Conservation (phyloP, 2,113 vertebrate species). For the Trematomus loennbergii region DNA sequence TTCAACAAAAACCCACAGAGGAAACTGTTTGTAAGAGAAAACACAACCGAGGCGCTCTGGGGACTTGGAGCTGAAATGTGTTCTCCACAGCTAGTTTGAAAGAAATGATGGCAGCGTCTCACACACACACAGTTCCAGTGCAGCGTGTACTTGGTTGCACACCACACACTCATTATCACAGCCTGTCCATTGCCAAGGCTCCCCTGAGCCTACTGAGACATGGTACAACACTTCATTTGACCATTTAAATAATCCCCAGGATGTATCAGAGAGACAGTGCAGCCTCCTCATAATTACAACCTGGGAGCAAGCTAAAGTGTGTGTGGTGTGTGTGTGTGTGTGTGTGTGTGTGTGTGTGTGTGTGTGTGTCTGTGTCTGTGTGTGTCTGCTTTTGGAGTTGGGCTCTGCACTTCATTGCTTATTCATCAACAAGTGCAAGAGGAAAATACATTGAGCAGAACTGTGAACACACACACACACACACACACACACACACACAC, state of each 20-base stretch:
- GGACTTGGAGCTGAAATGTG: conserved; percentile 2
- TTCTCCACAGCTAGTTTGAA: conserved; percentile 34
- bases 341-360: neutral
- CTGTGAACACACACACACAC: neutral
- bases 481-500: neutral
- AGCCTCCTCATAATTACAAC: conserved; percentile 49
- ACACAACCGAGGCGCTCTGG: neutral
- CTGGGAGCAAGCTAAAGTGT: conserved; percentile 33
- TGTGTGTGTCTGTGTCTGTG: neutral
- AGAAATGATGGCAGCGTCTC: conserved; percentile 37
- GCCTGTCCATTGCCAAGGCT: too few relatives aligned
- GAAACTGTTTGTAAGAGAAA: conserved; percentile 12
- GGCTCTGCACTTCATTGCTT: conserved; percentile 35
- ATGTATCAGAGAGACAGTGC: conserved; percentile 39
- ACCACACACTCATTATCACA: conserved; percentile 15
- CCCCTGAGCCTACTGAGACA: conserved; percentile 38
- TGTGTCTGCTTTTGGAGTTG: neutral
- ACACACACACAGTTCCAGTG: conserved; percentile 7
- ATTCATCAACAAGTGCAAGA: conserved; percentile 52
- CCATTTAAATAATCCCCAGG: conserved; percentile 62
- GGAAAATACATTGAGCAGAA: conserved; percentile 7
- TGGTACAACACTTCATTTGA: conserved; percentile 62
- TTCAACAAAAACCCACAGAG: conserved; percentile 11
- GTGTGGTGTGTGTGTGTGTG: neutral
- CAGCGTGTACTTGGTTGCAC: neutral